phyloP scores from a whole-genome alignment of 2,113 vertebrate genomes.

The Platanista minor region DNA sequence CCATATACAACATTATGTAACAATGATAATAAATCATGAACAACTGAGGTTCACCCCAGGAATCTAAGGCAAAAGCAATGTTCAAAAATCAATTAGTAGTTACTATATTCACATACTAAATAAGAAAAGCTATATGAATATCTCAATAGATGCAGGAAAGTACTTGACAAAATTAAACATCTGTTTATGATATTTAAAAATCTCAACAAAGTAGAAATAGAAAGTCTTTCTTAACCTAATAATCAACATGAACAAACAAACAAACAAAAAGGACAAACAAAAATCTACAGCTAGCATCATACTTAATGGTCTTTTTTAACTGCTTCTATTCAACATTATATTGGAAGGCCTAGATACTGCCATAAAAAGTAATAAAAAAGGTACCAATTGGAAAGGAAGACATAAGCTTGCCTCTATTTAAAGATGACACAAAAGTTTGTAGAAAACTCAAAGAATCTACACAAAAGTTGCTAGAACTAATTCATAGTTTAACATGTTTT shows the following conservation, averaged over 20 bases:
- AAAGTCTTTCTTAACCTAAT: neutral
- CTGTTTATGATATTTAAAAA: neutral
- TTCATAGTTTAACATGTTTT: neutral
- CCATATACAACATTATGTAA: neutral
- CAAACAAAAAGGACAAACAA: no score
- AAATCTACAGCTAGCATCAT: neutral
- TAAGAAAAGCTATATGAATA: neutral
- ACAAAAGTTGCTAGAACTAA: neutral
- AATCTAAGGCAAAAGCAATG: neutral
- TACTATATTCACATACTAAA: neutral
- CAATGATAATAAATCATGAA: neutral
- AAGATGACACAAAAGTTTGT: neutral
- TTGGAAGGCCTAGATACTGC: neutral
- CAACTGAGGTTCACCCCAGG: neutral
- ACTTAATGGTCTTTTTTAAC: neutral
- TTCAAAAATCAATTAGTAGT: neutral
- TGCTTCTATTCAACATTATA: neutral
- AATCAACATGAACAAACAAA: neutral
- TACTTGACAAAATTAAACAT: neutral
- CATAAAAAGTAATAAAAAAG: neutral
- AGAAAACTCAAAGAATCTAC: neutral
- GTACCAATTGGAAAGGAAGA: neutral
- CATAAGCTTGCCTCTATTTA: neutral
- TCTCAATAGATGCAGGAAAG: neutral
- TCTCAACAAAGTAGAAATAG: neutral